These are phyloP conservation scores for Pomatorhinus ruficollis DNA, from an alignment of 2,113 vertebrate species.

Conservation along the genomic window DNA sequence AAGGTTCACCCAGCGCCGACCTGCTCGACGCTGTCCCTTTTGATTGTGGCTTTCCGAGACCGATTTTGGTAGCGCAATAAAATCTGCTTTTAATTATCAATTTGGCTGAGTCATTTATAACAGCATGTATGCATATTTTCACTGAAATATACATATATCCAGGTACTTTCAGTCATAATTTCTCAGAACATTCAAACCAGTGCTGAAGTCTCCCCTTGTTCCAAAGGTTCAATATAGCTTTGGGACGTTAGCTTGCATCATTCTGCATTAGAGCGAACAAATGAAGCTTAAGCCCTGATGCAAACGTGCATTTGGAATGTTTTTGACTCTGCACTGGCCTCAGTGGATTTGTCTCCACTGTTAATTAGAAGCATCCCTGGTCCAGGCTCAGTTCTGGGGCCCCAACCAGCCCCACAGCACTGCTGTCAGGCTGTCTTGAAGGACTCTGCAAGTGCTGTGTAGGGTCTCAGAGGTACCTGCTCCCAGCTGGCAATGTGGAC, in stretches of 20 bases:
- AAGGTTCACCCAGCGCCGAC: too few relatives aligned
- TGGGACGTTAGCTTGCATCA: neutral
- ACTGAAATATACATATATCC: neutral
- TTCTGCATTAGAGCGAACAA: neutral
- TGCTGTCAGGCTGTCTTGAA: neutral
- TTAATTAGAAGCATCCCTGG: neutral
- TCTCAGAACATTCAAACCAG: neutral
- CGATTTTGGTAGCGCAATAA: too few relatives aligned
- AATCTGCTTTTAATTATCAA: too few relatives aligned
- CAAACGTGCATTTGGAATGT: fast-evolving
- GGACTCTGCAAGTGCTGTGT: neutral
- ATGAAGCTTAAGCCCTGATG: neutral
- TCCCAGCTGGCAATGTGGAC: fast-evolving
- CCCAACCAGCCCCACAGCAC: neutral
- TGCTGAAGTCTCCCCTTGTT: neutral
- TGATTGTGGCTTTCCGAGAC: too few relatives aligned
- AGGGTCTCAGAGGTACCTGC: neutral
- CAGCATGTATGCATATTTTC: neutral
- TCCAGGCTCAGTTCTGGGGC: neutral
- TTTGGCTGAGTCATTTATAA: too few relatives aligned
- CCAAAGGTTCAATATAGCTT: neutral
- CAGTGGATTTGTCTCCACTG: neutral
- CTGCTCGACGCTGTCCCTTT: too few relatives aligned
- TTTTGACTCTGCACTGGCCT: neutral
- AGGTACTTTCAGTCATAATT: neutral